Evolutionary conservation across 2,888 invertebrate genomes (phyloP).

Genomic region (Oscheius sp.): DNA sequence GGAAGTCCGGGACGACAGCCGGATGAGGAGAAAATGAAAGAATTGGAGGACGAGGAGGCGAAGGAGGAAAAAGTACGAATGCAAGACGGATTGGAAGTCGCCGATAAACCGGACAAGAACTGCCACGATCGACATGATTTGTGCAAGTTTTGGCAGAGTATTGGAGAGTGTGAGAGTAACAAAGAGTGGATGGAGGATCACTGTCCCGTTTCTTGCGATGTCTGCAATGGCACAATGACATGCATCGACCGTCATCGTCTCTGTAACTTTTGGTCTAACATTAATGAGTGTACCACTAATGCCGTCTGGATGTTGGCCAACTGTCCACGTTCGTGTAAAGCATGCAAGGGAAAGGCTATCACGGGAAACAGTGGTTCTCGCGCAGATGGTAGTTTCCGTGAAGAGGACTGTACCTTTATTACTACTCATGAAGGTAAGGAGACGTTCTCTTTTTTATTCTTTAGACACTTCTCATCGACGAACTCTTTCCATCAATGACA

Average conservation of each 20-base stretch:
- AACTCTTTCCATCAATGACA: slow-evolving; percentile 66
- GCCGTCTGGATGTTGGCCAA: slow-evolving; percentile 70
- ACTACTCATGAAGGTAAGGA: slow-evolving; percentile 65
- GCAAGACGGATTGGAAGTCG: slow-evolving; percentile 12
- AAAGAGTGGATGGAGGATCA: slow-evolving; percentile 68
- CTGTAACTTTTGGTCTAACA: slow-evolving; percentile 67
- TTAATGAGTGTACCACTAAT: slow-evolving; percentile 68
- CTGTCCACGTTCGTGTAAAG: slow-evolving; percentile 66
- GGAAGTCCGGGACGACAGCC: slow-evolving; percentile 20
- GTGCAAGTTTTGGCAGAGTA: slow-evolving; percentile 70
- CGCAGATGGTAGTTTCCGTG: slow-evolving; percentile 57
- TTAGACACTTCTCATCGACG: slow-evolving; percentile 45
- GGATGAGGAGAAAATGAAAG: slow-evolving; percentile 10
- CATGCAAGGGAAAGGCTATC: slow-evolving; percentile 62
- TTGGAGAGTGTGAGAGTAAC: slow-evolving; percentile 66
- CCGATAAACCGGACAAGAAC: slow-evolving; percentile 11
- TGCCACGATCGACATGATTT: slow-evolving; percentile 68
- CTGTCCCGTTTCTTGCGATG: slow-evolving; percentile 66
- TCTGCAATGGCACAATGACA: slow-evolving; percentile 65
- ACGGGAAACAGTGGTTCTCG: slow-evolving; percentile 48
- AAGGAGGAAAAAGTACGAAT: slow-evolving; percentile 11
- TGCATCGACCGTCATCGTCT: slow-evolving; percentile 68
- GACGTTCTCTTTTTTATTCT: too few species aligned
- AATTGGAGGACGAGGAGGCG: slow-evolving; percentile 12
- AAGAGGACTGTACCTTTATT: slow-evolving; percentile 67